Base-by-base conservation (phyloP, 1,140 invertebrate species). In the Lepidurus arcticus region DNA sequence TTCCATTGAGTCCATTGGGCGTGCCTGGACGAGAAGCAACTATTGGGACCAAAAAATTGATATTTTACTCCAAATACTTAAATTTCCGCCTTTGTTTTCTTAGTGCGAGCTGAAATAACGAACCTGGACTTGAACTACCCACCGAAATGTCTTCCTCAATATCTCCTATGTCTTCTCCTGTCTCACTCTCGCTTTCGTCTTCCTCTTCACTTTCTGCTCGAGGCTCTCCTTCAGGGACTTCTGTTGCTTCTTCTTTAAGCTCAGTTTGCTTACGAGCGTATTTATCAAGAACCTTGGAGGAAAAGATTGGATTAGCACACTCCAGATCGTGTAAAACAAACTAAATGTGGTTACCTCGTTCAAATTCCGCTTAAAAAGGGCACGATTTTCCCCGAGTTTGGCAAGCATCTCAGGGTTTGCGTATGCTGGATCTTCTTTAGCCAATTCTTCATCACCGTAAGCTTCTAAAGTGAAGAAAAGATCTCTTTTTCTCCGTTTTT, bases 401-500 rank as follows among this genome's bases (percentile, higher is more conserved):
- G 6, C 21, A 4, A 65, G 53, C 53, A 65, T n/a, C 13, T 65
- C 53, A 65, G 13, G 8, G 21, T 65, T 21, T 21, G 16, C 21
- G 6, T 65, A 13, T 1, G 53, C 53, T 3, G 13, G 8, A 65
- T 65, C 53, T 21, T 65, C 21, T 7, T 65, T 7, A 4, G 53
- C 53, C 13, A 21, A 7, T n/a, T 65, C 53, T 65, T 65, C 53
- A 7, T 9, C 53, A 16, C 21, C 13, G 13, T 11, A 16, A 65
- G 53, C 21, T 65, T 65, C 16, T 21, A 65, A n/a, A 7, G 53
- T 65, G 21, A 65, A 1, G 21, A 6, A 65, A 44, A 78, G 53
- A 21, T 78, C 78, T 45, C 75, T 43, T 1, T 75, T 75, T n/a
- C 78, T 73, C 1, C 78, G 42, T 75, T 78, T 75, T 44, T 78